Percentiles rank a stretch among this genome's conserved stretches.
These are phyloP conservation scores for Myiothlypis coronata DNA, from an alignment of 2,797 vertebrate genomes.

Conservation along the genomic window DNA sequence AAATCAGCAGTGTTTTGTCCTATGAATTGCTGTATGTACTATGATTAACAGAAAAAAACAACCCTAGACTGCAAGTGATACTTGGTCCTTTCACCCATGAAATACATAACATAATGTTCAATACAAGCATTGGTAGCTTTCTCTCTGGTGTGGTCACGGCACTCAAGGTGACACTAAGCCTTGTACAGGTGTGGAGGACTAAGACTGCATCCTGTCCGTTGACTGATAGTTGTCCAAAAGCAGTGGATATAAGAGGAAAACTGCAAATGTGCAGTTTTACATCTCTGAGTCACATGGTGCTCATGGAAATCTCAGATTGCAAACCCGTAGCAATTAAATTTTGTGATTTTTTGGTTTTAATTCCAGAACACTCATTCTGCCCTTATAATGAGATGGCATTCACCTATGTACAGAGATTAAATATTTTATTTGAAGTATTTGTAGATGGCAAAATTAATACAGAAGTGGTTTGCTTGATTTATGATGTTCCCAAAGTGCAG, in stretches of 20 bases:
- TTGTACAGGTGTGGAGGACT: background rate
- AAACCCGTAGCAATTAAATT: background rate
- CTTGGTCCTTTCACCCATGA: background rate
- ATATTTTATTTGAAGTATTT: background rate
- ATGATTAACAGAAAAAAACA: background rate
- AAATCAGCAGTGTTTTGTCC: background rate
- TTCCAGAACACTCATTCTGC: background rate
- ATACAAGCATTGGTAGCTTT: background rate
- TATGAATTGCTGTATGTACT: background rate
- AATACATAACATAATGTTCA: background rate
- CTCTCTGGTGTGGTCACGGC: background rate
- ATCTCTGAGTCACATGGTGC: background rate
- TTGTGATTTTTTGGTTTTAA: rapidly evolving
- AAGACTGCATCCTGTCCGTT: background rate
- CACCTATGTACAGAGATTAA: background rate
- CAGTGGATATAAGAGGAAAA: background rate
- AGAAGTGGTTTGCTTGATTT: background rate
- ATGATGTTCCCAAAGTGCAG: background rate
- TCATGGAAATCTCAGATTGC: background rate
- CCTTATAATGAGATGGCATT: background rate
- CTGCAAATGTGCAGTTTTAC: background rate
- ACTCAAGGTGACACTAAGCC: background rate
- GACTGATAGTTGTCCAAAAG: background rate
- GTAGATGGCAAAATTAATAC: background rate
- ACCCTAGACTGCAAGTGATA: background rate